These are phyloP conservation scores for Melitaea cinxia DNA, from an alignment of 1,140 invertebrate species.

Conservation along the genomic window DNA sequence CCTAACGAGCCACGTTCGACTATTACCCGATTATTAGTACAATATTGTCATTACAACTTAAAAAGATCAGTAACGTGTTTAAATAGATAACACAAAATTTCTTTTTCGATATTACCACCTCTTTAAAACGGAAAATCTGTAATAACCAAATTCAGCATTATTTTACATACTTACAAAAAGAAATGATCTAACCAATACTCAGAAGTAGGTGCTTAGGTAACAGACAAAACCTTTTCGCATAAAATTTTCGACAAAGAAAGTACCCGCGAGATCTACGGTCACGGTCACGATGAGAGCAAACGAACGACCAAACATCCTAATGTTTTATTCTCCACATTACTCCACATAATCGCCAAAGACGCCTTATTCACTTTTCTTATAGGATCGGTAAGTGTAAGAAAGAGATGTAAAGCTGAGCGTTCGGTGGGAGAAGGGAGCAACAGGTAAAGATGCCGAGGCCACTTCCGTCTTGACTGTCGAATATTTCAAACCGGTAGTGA, in stretches of 20 bases:
- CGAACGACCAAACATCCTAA: conserved; percentile 59
- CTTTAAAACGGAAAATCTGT: neutral
- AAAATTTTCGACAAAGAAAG: conserved; percentile 61
- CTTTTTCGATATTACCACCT: too few relatives aligned
- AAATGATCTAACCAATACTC: neutral
- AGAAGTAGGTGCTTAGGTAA: conserved; percentile 17
- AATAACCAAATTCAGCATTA: neutral
- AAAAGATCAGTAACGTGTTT: too few relatives aligned
- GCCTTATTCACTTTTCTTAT: conserved; percentile 41
- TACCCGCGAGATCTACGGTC: conserved; percentile 65
- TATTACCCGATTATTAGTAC: conserved; percentile 22
- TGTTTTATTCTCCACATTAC: conserved; percentile 75
- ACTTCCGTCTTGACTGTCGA: conserved; percentile 81
- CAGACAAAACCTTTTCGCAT: conserved; percentile 39
- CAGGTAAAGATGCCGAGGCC: conserved; percentile 82
- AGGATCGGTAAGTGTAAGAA: conserved; percentile 39
- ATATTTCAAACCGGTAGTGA: conserved; percentile 82
- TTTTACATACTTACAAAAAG: neutral
- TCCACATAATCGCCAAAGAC: conserved; percentile 57
- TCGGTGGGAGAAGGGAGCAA: conserved; percentile 79
- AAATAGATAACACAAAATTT: too few relatives aligned
- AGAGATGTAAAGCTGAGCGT: conserved; percentile 54
- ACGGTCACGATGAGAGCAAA: conserved; percentile 57
- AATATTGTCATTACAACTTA: conserved; percentile 14
- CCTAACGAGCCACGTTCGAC: conserved; percentile 44